A percentile compares a stretch with the other conserved stretches of the same genome.
Conservation (phyloP, 2,888 invertebrate genomes). For the Trichopoda pennipes region DNA sequence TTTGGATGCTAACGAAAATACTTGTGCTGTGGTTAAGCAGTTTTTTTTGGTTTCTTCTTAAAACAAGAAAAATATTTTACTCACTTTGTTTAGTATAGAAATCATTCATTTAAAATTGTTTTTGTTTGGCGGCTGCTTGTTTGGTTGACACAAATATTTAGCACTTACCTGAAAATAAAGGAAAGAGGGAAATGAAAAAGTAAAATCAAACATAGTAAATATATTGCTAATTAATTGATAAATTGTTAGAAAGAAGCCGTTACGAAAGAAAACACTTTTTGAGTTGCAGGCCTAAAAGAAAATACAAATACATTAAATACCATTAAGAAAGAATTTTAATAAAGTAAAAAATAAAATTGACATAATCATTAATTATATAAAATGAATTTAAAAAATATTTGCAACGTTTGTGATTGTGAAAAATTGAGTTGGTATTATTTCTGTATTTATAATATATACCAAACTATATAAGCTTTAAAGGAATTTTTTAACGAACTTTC, state of each 20-base stretch:
- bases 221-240: slow-evolving; percentile 61
- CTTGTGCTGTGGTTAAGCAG: slow-evolving; percentile 42
- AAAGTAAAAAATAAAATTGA: slow-evolving; percentile 15
- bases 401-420: too few relatives aligned
- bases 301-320: not conserved
- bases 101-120: slow-evolving; percentile 34
- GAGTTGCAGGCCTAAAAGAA: not conserved
- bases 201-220: slow-evolving; percentile 4
- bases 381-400: too few relatives aligned
- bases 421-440: too few relatives aligned
- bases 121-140: not conserved
- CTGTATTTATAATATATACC: too few relatives aligned
- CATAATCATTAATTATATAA: slow-evolving; percentile 5
- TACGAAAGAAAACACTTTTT: slow-evolving; percentile 4
- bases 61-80: slow-evolving; percentile 6
- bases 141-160: slow-evolving; percentile 64
- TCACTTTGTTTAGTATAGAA: slow-evolving; percentile 64
- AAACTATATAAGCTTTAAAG: too few relatives aligned
- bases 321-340: slow-evolving; percentile 3
- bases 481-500: too few relatives aligned
- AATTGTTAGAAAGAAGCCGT: slow-evolving; percentile 24
- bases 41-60: not conserved
- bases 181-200: slow-evolving; percentile 36
- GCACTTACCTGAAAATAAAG: slow-evolving; percentile 64
- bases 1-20: slow-evolving; percentile 25